Evolutionary conservation across 2,888 invertebrate genomes (phyloP).

Genomic region (Tiliacea aurago): DNA sequence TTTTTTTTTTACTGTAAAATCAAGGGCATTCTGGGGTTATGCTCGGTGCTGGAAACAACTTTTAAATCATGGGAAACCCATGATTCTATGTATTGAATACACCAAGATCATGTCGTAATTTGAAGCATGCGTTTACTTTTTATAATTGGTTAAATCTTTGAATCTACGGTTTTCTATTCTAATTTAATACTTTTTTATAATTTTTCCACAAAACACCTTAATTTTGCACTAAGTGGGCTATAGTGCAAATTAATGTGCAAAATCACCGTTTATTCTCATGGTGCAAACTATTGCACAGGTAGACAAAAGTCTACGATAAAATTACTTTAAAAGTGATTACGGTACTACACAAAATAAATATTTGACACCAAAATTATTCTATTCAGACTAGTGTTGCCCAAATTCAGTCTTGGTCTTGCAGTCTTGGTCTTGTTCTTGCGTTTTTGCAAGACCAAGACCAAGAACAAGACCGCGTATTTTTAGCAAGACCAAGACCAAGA

Average conservation of each 20-base stretch:
- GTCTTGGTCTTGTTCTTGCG: too few relatives aligned
- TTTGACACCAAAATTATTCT: conserved; percentile 69
- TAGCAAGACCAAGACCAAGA: too few relatives aligned
- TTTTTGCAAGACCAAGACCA: too few relatives aligned
- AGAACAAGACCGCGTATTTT: too few relatives aligned
- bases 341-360: conserved; percentile 56
- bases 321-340: conserved; percentile 37
- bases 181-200: conserved; percentile 14
- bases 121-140: conserved; percentile 33
- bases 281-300: conserved; percentile 47
- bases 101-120: background rate
- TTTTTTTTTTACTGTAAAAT: background rate
- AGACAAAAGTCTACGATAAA: conserved; percentile 21
- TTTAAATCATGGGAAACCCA: background rate
- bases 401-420: too few relatives aligned
- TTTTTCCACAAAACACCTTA: conserved; percentile 40
- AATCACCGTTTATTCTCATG: conserved; percentile 27
- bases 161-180: conserved; percentile 40
- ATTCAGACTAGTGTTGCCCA: too few relatives aligned
- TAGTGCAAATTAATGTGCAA: conserved; percentile 55
- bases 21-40: background rate
- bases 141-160: conserved; percentile 5
- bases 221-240: conserved; percentile 48
- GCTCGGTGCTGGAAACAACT: background rate
- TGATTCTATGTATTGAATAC: background rate